Base-by-base conservation (phyloP, 2,113 vertebrate genomes). In the Zosterops pallidus region DNA sequence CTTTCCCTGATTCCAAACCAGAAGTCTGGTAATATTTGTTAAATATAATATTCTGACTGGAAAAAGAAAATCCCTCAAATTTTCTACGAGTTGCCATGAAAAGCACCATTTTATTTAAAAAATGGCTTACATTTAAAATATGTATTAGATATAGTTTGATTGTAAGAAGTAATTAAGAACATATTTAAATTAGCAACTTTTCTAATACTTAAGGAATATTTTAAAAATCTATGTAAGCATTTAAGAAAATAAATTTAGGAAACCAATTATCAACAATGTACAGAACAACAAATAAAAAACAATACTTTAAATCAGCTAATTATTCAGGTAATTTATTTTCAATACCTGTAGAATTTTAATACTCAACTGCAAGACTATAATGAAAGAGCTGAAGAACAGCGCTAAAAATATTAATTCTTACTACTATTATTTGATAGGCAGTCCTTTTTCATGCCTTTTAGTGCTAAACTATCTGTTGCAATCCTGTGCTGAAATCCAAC, bases 11-110 rank as follows among this genome's bases (percentile, higher is more conserved):
- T 92, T 94, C 83, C 69, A 75, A 89, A 84, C 16, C 28, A 60
- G 55, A 92, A 81, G 23, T 84, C 84, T 82, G 31, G 31, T 74
- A 72, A 67, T 80, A 89, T 53, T 90, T 96, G 33, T 90, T 82
- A 91, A 94, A 92, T 80, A 79, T 14, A 84, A 90, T 80, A 96
- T 84, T 84, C 86, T 86, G 80, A 49, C 70, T 89, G 44, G 28
- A 95, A 92, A 89, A 19, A 75, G 49, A 93, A 93, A 71, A 81
- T 69, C 11, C 39, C 46, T 49, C 18, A 59, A 63, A 77, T 83
- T 86, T 86, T 44, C 33, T 47, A 11, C 9, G 19, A 44, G 49
- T 46, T 83, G 62, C 37, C 25, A 49, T 44, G 28, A 76, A 92
- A 95, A 87, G 50, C 26, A 83, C 12, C 3, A 29, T 65, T 84